phyloP scores from a whole-genome alignment of 2,797 vertebrate species.

The Neomorphus geoffroyi region DNA sequence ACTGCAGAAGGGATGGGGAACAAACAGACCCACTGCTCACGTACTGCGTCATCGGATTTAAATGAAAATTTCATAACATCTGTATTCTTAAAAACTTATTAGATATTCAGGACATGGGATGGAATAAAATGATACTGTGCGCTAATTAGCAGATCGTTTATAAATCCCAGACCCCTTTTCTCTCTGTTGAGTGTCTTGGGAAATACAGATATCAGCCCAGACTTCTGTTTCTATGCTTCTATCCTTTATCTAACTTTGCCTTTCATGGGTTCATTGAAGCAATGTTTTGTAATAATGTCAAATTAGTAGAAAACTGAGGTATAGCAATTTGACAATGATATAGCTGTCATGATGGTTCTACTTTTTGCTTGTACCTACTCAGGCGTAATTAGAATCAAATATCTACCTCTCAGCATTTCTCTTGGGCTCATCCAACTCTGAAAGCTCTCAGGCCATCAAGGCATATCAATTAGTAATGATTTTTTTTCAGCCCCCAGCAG shows the following conservation, averaged over 20 bases:
- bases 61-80: background rate
- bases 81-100: background rate
- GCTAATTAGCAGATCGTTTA: slow-evolving; percentile 36
- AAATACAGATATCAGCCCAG: slow-evolving; percentile 31
- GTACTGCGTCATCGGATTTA: background rate
- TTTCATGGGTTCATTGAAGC: slow-evolving; percentile 54
- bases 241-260: slow-evolving; percentile 45
- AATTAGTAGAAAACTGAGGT: slow-evolving; percentile 66
- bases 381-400: slow-evolving; percentile 79
- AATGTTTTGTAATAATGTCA: slow-evolving; percentile 64
- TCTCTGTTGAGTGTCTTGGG: background rate
- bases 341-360: slow-evolving; percentile 69
- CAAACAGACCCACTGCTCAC: background rate
- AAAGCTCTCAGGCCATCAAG: slow-evolving; percentile 79
- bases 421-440: slow-evolving; percentile 64
- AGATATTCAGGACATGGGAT: background rate
- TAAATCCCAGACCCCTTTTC: background rate
- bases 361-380: slow-evolving; percentile 68
- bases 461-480: slow-evolving; percentile 81
- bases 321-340: slow-evolving; percentile 73
- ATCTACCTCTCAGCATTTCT: slow-evolving; percentile 74
- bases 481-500: slow-evolving; percentile 70
- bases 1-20: background rate
- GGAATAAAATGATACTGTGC: background rate
- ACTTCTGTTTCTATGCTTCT: slow-evolving; percentile 8